These are phyloP conservation scores for Manis javanica DNA, from an alignment of 2,797 vertebrate genomes.

Conservation along the genomic window DNA sequence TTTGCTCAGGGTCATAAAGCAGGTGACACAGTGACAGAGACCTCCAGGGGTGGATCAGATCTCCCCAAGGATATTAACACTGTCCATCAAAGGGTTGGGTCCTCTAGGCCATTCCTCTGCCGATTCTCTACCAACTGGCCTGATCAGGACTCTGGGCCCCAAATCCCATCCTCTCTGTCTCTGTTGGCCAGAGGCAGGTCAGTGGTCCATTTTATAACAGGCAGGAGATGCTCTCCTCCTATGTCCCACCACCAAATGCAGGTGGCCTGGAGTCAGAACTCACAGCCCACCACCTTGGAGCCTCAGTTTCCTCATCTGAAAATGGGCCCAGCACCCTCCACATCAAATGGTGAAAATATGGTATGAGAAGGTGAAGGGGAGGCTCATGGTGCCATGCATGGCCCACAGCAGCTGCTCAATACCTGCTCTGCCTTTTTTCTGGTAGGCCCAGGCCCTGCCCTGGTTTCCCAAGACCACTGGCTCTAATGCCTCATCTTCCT, in stretches of 20 bases:
- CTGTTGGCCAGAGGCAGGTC: not conserved
- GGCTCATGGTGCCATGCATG: not conserved
- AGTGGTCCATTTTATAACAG: not conserved
- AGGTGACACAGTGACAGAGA: not conserved
- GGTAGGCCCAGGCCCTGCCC: not conserved
- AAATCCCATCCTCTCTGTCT: not conserved
- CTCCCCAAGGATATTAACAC: not conserved
- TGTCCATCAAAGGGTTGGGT: fast-evolving
- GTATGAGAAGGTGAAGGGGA: not conserved
- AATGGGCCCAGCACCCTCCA: not conserved
- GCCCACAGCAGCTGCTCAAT: fast-evolving
- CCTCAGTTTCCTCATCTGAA: not conserved
- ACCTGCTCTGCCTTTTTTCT: not conserved
- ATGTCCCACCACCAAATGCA: not conserved
- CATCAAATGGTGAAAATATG: not conserved
- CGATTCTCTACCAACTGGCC: not conserved
- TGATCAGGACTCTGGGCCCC: not conserved
- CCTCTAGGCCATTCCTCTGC: not conserved
- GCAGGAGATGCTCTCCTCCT: not conserved
- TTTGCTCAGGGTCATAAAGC: not conserved
- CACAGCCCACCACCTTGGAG: not conserved
- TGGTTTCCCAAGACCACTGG: not conserved
- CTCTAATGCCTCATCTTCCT: not conserved
- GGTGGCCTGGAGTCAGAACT: not conserved
- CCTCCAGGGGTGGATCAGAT: not conserved